phyloP scores from a whole-genome alignment of 2,888 invertebrate genomes.

The Calameuta filiformis region DNA sequence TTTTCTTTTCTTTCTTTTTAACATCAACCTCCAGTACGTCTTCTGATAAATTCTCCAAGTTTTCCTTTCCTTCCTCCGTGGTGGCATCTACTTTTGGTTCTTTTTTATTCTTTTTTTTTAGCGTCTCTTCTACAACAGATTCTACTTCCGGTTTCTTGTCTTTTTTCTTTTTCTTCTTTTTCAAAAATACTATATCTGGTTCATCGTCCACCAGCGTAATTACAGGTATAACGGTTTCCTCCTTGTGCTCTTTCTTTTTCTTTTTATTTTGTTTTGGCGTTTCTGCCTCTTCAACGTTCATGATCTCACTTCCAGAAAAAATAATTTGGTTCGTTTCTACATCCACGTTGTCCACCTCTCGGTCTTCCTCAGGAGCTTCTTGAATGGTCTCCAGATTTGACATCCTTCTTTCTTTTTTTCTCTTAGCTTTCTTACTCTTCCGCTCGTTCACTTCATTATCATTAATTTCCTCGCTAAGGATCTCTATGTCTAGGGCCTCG shows the following conservation, averaged over 20 bases:
- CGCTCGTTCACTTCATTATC: slow-evolving; percentile 54
- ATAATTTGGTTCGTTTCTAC: neutral
- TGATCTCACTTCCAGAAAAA: neutral
- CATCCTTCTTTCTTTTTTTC: slow-evolving; percentile 36
- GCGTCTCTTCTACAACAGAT: slow-evolving; percentile 15
- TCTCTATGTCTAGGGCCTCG: slow-evolving; percentile 48
- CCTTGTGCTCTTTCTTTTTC: slow-evolving; percentile 9
- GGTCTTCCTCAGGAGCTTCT: slow-evolving; percentile 47
- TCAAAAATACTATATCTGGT: neutral
- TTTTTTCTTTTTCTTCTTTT: slow-evolving; percentile 16
- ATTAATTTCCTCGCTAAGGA: slow-evolving; percentile 40
- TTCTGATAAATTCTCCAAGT: neutral
- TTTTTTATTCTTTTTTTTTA: slow-evolving; percentile 5
- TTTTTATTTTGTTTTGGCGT: slow-evolving; percentile 16
- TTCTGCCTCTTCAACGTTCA: slow-evolving; percentile 4
- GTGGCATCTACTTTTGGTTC: slow-evolving; percentile 2
- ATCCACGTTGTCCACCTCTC: slow-evolving; percentile 1
- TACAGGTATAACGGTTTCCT: neutral
- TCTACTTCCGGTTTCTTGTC: slow-evolving; percentile 22
- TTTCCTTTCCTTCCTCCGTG: neutral
- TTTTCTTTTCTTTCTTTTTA: slow-evolving; percentile 10
- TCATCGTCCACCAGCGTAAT: slow-evolving; percentile 5
- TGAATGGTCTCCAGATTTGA: slow-evolving; percentile 53
- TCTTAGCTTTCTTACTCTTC: slow-evolving; percentile 42
- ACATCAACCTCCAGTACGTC: slow-evolving; percentile 1